Base-by-base conservation (phyloP, 2,888 invertebrate species). In the Cyrtodaria siliqua region DNA sequence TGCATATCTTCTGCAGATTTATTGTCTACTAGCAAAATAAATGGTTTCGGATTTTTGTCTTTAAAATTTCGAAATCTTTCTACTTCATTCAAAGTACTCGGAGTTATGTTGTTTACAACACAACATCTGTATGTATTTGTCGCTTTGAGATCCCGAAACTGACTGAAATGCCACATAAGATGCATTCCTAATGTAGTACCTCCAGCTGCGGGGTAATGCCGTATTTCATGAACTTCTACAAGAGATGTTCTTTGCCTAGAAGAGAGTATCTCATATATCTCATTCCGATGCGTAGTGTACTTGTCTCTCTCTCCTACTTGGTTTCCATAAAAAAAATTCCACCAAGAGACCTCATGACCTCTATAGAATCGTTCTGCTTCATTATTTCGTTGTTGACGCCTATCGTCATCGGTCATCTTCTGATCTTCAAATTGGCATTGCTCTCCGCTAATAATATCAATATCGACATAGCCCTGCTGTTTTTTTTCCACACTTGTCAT, bases 361-460 rank as follows among this genome's bases (percentile, higher is more conserved):
- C 56, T 57, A 44, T 74, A 74, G 33, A 63, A 74, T 6, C 16
- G n/a, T 24, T 62, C 60, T 44, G 67, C 49, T 33, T 57, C 57
- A 18, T 62, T 18, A 2, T 23, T 16, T n/a, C 50, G 49, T 33
- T 62, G n/a, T 12, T 23, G 9, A 14, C 50, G 49, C 29, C 23
- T 18, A 12, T 63, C 55, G n/a, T 68, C 68, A 16, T 42, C 33
- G 38, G 33, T 33, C 50, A 68, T 59, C 33, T 57, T 26, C 47
- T 68, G 63, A 8, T 49, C 57, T 57, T 68, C 52, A 26, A 62
- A 14, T 16, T 18, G 4, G 27, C 59, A 68, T 18, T 52, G 55
- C 26, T 59, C 56, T 3, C 74, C 74, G 29, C 68, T 57, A 6
- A 88, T 63, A 38, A 89, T 81, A 8, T 87, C 86, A 24, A 87